Evolutionary conservation across 2,888 invertebrate species (phyloP), one percentile per base, ranked within the genome.

Genomic region (Pristionchus maxplancki): DNA sequence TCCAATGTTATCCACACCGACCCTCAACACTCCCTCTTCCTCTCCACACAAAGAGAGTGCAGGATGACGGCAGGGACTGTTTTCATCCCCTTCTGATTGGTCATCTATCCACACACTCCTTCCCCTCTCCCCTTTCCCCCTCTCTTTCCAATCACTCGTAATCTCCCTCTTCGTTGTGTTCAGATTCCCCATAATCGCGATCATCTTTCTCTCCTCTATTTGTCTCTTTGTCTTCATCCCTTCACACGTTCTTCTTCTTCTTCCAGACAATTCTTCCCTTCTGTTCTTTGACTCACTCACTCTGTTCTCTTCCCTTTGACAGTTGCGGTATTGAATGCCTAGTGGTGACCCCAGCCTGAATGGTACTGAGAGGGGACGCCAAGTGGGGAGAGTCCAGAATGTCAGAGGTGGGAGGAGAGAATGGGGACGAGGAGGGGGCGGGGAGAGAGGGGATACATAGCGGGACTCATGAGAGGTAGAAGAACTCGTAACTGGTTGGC

Each of bases 151-250:
- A 44, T 86, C 86, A 48, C 86, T 67, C 53, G 20, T 74, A 48
- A 31, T 87, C 71, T 50, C 50, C 37, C 8, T 34, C n/a, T 17
- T 34, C n/a, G 34, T 71, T 48, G 37, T 74, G 50, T 87, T 74
- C 34, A 37, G 48, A 50, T 50, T 28, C 50, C 87, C 53, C 31
- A 37, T 71, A 50, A 40, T 50, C 74, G 48, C 78, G 78, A 78
- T 78, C 34, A 78, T 78, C 71, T 87, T 71, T 62, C 74, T 34
- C 24, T n/a, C n/a, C n/a, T 87, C 87, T 87, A 67, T 50, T 74
- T 67, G 78, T 78, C 78, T 78, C 78, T 78, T 78, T 74, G 44
- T 78, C 78, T n/a, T 78, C 78, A 40, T 74, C 71, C n/a, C 71
- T 74, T 78, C 44, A 78, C 78, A 83, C 82, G 48, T 81, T 81